Conservation (phyloP, 2,888 invertebrate species). For the Labia minor region DNA sequence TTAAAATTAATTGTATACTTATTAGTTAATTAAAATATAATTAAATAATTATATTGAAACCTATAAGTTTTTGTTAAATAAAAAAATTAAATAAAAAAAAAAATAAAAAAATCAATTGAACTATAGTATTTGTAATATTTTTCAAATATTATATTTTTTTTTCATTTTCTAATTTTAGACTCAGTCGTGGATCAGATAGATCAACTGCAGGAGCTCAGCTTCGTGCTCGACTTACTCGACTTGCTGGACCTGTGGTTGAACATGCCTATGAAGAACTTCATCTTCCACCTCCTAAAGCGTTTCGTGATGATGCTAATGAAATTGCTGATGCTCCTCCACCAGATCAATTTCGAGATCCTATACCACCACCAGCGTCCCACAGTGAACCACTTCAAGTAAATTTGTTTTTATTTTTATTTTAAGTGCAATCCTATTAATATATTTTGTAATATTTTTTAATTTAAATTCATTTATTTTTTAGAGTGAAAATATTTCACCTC, state of each 20-base stretch:
- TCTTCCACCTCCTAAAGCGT: slow-evolving; percentile 72
- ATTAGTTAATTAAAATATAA: no score
- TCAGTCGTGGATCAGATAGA: not conserved
- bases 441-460: no score
- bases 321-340: slow-evolving; percentile 56
- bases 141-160: no score
- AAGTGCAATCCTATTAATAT: not conserved
- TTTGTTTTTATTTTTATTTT: not conserved
- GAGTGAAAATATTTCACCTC: slow-evolving; percentile 21
- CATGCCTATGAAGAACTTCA: slow-evolving; percentile 48
- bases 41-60: no score
- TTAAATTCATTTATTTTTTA: not conserved
- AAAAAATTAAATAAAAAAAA: no score
- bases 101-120: no score
- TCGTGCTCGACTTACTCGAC: slow-evolving; percentile 51
- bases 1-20: no score
- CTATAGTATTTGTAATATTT: no score
- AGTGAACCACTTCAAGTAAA: not conserved
- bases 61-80: no score
- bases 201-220: slow-evolving; percentile 37
- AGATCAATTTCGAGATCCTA: slow-evolving; percentile 53
- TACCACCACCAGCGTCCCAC: slow-evolving; percentile 31
- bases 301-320: slow-evolving; percentile 45
- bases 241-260: slow-evolving; percentile 36
- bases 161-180: not conserved